Percentiles rank a stretch among this genome's conserved stretches.
Conservation (phyloP, 92 coral and sea anemone genomes). For the Zoanthus sansibaricus region DNA sequence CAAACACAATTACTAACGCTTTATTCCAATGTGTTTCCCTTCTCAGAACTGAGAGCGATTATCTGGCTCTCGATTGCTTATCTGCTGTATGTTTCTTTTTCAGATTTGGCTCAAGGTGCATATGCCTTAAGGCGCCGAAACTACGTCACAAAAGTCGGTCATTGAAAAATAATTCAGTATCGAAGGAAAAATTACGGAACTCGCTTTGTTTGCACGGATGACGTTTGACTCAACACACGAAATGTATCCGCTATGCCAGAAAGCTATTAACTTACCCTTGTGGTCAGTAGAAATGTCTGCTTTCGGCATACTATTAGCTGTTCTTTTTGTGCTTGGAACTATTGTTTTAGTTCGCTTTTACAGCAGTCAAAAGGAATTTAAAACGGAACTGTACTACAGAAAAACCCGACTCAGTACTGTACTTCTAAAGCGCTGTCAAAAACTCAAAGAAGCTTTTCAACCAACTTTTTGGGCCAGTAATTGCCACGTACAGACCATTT, state of each 20-base stretch:
- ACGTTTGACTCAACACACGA: conserved; percentile 19
- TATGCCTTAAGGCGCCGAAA: conserved; percentile 27
- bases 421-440: conserved; percentile 76
- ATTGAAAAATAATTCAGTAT: conserved; percentile 13
- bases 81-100: conserved; percentile 9
- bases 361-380: conserved; percentile 64
- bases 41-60: neutral
- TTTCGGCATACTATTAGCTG: conserved; percentile 49
- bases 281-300: conserved; percentile 43
- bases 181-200: neutral
- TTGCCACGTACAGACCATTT: conserved; percentile 81
- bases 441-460: conserved; percentile 67
- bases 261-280: neutral
- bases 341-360: conserved; percentile 52
- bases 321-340: conserved; percentile 38
- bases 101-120: conserved; percentile 6
- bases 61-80: neutral
- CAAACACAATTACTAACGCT: neutral
- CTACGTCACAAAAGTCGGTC: conserved; percentile 17
- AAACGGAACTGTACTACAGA: conserved; percentile 76
- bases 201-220: conserved; percentile 33
- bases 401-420: conserved; percentile 82
- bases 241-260: conserved; percentile 23
- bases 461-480: conserved; percentile 96
- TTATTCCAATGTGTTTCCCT: neutral